These are phyloP conservation scores for Halyomorpha halys DNA, from an alignment of 1,140 invertebrate species.

Conservation along the genomic window DNA sequence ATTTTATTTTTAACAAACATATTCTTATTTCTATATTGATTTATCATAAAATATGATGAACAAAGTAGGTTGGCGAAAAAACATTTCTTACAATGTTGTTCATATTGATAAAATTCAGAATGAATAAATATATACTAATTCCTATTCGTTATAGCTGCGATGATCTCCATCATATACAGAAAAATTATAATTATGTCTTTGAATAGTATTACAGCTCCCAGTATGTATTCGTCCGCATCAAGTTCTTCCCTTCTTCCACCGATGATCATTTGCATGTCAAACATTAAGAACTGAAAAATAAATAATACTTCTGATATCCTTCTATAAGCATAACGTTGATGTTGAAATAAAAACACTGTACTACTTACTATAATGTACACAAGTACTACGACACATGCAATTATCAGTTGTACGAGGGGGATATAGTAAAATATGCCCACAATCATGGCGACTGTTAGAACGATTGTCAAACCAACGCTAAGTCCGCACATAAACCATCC, in stretches of 20 bases:
- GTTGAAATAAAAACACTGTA: too few relatives aligned
- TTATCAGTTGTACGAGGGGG: background rate
- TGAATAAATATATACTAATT: too few relatives aligned
- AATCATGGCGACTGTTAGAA: background rate
- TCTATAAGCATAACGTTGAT: too few relatives aligned
- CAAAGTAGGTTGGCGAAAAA: too few relatives aligned
- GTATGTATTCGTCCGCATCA: slow-evolving; percentile 52
- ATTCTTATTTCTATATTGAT: too few relatives aligned
- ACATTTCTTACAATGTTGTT: too few relatives aligned
- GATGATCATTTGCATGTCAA: slow-evolving; percentile 56
- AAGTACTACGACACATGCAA: too few relatives aligned
- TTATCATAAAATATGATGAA: too few relatives aligned
- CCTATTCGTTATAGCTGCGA: background rate
- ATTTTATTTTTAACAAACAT: too few relatives aligned
- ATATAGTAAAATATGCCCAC: background rate
- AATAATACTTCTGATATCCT: background rate
- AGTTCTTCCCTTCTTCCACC: slow-evolving; percentile 52
- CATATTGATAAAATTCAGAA: too few relatives aligned
- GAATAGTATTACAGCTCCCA: slow-evolving; percentile 50
- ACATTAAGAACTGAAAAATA: slow-evolving; percentile 48
- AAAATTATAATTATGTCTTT: slow-evolving; percentile 56
- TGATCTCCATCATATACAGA: slow-evolving; percentile 39
- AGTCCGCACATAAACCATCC: background rate
- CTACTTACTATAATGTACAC: too few relatives aligned
- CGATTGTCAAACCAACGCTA: background rate